Percentiles rank a stretch among this genome's conserved stretches.
Conservation (phyloP, 1,140 invertebrate species). For the Acromyrmex charruanus region DNA sequence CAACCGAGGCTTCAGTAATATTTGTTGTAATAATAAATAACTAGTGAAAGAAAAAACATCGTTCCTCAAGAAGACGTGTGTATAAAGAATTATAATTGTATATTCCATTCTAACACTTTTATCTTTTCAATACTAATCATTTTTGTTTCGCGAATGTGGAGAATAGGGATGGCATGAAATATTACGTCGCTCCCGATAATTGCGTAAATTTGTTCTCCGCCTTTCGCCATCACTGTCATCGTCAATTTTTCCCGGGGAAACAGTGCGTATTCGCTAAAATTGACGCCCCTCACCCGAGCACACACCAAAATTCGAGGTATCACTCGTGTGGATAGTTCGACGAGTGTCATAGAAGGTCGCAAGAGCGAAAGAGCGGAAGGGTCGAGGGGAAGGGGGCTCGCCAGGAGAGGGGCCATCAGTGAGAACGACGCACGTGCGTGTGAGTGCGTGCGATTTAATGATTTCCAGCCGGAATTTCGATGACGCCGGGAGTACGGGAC, state of each 20-base stretch:
- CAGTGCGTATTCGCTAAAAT: slow-evolving; percentile 55
- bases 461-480: slow-evolving; percentile 84
- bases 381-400: slow-evolving; percentile 48
- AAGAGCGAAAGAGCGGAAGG: slow-evolving; percentile 32
- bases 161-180: neutral
- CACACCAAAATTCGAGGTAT: slow-evolving; percentile 72
- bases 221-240: slow-evolving; percentile 64
- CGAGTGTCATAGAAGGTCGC: slow-evolving; percentile 46
- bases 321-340: slow-evolving; percentile 69
- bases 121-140: neutral
- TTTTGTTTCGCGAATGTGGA: neutral
- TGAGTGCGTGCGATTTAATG: slow-evolving; percentile 80
- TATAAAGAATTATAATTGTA: too few relatives aligned
- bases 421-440: slow-evolving; percentile 77
- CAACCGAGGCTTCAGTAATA: too few relatives aligned
- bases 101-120: neutral
- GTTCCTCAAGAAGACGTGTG: too few relatives aligned
- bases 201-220: slow-evolving; percentile 62
- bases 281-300: slow-evolving; percentile 33
- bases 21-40: too few relatives aligned
- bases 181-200: slow-evolving; percentile 25
- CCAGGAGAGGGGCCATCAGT: slow-evolving; percentile 70
- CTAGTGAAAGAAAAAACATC: too few relatives aligned
- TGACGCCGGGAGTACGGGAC: slow-evolving; percentile 77
- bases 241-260: slow-evolving; percentile 68